Conservation (phyloP, 2,113 vertebrate genomes). For the Ciconia stormi region DNA sequence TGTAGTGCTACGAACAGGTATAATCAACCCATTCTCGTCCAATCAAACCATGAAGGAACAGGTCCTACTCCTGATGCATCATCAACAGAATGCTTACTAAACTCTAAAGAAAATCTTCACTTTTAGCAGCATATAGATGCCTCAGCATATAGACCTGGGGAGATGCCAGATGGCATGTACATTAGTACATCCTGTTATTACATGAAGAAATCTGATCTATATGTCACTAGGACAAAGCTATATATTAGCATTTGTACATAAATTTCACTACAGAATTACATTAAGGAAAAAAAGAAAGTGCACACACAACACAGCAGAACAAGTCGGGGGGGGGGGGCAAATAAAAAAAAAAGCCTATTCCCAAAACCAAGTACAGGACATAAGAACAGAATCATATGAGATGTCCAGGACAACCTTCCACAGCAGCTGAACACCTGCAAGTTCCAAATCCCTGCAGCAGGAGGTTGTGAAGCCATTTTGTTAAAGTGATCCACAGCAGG, state of each 20-base stretch:
- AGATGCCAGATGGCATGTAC: background rate
- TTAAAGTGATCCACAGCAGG: background rate
- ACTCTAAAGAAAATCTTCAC: background rate
- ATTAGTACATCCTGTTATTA: background rate
- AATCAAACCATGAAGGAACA: background rate
- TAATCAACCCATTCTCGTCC: background rate
- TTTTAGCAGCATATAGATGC: background rate
- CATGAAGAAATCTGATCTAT: background rate
- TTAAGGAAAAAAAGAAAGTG: background rate
- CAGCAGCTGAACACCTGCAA: background rate
- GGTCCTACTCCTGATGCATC: background rate
- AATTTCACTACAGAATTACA: background rate
- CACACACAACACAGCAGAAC: background rate
- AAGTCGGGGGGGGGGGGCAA: background rate
- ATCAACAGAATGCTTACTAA: background rate
- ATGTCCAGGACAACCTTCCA: background rate
- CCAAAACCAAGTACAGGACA: background rate
- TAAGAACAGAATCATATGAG: background rate
- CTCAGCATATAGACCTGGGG: background rate
- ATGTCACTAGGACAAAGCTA: background rate
- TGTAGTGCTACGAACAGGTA: background rate
- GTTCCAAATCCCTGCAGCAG: background rate
- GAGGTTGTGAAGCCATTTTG: background rate
- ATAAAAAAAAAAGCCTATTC: background rate
- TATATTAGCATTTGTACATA: background rate